Conservation (phyloP, 2,888 invertebrate species). For the Seira ritae region DNA sequence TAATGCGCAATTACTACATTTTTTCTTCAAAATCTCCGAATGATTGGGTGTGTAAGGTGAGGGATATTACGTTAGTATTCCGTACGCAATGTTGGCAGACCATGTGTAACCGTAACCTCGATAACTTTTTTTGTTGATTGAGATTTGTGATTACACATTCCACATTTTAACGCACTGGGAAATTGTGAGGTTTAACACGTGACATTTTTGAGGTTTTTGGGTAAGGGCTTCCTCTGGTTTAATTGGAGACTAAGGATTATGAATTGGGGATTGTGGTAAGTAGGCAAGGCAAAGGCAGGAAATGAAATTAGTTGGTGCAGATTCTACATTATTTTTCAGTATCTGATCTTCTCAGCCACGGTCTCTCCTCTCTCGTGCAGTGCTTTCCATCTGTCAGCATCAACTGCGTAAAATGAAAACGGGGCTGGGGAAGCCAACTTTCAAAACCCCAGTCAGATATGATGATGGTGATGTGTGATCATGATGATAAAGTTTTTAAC, state of each 20-base stretch:
- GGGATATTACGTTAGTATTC: not conserved
- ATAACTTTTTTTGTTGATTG: too few species aligned
- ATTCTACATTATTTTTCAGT: too few species aligned
- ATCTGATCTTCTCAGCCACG: too few species aligned
- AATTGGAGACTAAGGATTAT: not conserved
- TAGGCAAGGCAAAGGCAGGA: slow-evolving; percentile 24
- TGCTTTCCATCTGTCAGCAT: slow-evolving; percentile 29
- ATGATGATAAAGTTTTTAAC: slow-evolving; percentile 13
- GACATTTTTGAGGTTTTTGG: slow-evolving; percentile 5
- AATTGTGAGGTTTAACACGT: slow-evolving; percentile 17
- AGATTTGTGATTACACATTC: too few species aligned
- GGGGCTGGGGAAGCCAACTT: too few species aligned
- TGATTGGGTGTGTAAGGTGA: not conserved
- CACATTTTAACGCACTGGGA: not conserved
- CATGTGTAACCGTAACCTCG: not conserved
- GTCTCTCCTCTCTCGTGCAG: slow-evolving; percentile 11
- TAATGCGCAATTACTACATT: slow-evolving; percentile 1
- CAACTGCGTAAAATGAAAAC: too few species aligned
- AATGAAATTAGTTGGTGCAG: slow-evolving; percentile 54
- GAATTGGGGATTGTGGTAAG: slow-evolving; percentile 6
- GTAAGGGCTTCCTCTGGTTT: not conserved
- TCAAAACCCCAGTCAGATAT: too few species aligned
- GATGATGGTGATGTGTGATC: slow-evolving; percentile 26
- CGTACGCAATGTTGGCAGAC: too few species aligned
- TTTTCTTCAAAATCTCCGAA: not conserved